Percentiles rank a stretch among this genome's conserved stretches.
These are phyloP conservation scores for Tinea semifulvella DNA, from an alignment of 2,888 invertebrate genomes.

Conservation along the genomic window DNA sequence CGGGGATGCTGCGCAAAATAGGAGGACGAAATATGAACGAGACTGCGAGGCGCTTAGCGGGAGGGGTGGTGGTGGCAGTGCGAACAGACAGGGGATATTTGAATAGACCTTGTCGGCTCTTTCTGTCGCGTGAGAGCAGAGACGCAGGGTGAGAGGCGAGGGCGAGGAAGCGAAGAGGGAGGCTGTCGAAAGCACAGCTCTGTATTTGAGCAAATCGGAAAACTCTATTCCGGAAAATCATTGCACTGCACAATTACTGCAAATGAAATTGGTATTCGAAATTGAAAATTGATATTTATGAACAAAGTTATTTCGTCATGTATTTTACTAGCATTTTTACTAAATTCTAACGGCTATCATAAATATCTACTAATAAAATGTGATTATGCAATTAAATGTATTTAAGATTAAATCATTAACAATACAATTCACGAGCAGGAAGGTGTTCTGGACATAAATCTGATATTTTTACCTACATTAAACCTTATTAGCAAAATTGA, in stretches of 20 bases:
- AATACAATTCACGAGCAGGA: too few relatives aligned
- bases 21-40: slow-evolving; percentile 67
- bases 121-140: slow-evolving; percentile 31
- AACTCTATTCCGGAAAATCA: slow-evolving; percentile 13
- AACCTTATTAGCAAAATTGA: too few relatives aligned
- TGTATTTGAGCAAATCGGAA: slow-evolving; percentile 43
- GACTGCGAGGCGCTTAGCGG: slow-evolving; percentile 58
- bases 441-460: too few relatives aligned
- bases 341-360: too few relatives aligned
- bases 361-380: too few relatives aligned
- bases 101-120: slow-evolving; percentile 60
- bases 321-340: too few relatives aligned
- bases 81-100: slow-evolving; percentile 61
- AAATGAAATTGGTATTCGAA: not conserved
- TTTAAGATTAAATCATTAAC: too few relatives aligned
- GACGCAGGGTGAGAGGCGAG: slow-evolving; percentile 30
- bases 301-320: too few relatives aligned
- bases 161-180: slow-evolving; percentile 28
- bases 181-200: slow-evolving; percentile 50
- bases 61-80: slow-evolving; percentile 52
- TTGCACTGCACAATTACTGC: slow-evolving; percentile 10
- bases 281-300: too few relatives aligned
- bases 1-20: slow-evolving; percentile 70
- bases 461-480: too few relatives aligned
- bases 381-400: too few relatives aligned